Evolutionary conservation across 1,140 invertebrate genomes (phyloP), one percentile per base, ranked within the genome.

Genomic region (Lucilia sericata): DNA sequence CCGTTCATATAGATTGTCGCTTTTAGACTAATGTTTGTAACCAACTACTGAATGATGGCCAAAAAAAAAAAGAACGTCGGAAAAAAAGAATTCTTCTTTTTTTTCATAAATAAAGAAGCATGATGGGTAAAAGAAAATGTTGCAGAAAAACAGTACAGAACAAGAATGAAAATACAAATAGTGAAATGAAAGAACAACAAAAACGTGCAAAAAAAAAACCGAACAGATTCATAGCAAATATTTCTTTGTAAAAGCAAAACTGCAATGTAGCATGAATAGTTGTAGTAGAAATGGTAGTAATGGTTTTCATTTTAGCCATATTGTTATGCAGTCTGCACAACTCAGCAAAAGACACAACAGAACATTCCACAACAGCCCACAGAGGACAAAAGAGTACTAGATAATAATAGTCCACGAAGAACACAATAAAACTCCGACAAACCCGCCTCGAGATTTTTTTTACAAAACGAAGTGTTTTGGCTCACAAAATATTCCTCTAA

Each of bases 1-100:
- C 84, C 84, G 81, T 82, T 84, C 84, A 82, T 84, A 82, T 74
- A 84, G 80, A 82, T 84, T 82, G 84, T 84, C 84, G 84, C 84
- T 84, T 76, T 74, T 84, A 84, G 84, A 84, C 84, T 84, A 82
- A 84, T 74, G 82, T 76, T 84, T 82, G 81, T 55, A 82, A 82
- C 80, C 81, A 81, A 60, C 78, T 74, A 65, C 70, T 82, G 60
- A 76, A 47, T 81, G 76, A 81, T 84, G 76, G 83, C 83, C 76
- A 84, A 81, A 84, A 84, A 74, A 30, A 42, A 70, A 74, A 84
- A 81, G 5, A 47, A 42, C 34, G 3, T 30, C 3, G 25, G 5
- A 42, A 42, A 42, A n/a, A 42, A 42, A 42, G 42, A 42, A 42
- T 30, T 30, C 25, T 30, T 30, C 25, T 30, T 30, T 75, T 30